phyloP scores from a whole-genome alignment of 2,113 vertebrate species.

The Cathartes aura region DNA sequence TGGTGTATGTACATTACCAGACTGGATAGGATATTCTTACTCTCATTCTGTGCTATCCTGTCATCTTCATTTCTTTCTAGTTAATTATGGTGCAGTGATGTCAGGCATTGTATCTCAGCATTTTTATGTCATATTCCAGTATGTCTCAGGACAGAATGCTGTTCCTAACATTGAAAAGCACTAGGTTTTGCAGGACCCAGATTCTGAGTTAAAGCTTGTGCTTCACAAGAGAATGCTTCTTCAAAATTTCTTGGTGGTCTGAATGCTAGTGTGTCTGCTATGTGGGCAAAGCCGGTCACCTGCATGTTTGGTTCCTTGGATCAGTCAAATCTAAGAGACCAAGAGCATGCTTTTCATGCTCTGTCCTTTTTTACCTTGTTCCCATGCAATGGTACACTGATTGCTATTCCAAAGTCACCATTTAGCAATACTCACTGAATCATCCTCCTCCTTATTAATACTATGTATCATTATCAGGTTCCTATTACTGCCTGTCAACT shows the following conservation, averaged over 20 bases:
- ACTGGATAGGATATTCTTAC: not conserved
- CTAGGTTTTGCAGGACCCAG: not conserved
- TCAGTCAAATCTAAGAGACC: not conserved
- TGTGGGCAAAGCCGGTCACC: not conserved
- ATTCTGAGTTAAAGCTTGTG: not conserved
- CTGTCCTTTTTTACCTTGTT: not conserved
- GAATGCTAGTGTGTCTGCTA: not conserved
- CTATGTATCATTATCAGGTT: not conserved
- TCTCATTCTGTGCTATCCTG: not conserved
- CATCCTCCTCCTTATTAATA: not conserved
- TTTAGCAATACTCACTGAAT: not conserved
- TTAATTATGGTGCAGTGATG: not conserved
- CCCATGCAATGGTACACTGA: not conserved
- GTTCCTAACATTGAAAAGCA: not conserved
- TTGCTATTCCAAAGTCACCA: not conserved
- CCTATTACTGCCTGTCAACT: not conserved
- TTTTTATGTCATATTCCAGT: not conserved
- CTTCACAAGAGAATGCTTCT: not conserved
- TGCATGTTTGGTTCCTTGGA: not conserved
- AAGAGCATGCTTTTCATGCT: not conserved
- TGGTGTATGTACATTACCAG: not conserved
- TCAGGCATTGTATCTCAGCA: not conserved
- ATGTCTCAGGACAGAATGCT: not conserved
- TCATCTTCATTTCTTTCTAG: not conserved
- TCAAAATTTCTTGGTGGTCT: not conserved